Evolutionary conservation across 2,113 vertebrate species (phyloP), one percentile per base, ranked within the genome.

Genomic region (Apistogramma diplotaenia): DNA sequence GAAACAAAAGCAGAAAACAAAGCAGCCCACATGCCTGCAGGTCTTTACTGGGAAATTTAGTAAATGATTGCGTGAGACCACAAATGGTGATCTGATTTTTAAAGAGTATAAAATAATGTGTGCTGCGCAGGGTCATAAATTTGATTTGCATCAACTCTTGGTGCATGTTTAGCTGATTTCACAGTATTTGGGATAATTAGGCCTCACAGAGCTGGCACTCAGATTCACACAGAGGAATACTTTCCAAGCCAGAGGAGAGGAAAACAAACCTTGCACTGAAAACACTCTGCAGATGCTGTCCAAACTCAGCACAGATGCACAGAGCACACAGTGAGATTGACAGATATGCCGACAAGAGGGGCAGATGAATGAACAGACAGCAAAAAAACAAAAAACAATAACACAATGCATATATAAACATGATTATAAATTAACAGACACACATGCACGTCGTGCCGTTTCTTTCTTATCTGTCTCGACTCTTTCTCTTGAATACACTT

Each of bases 141-240:
- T 70, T 71, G 79, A 88, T 89, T 84, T 79, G 65, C 83, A 80
- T 82, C 83, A 57, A 62, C 78, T 82, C 21, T 58, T 3, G 29
- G 43, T 62, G 78, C 84, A 49, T 79, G 86, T 87, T 91, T 61
- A 88, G 87, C 85, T 90, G 89, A 91, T 91, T 90, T 91, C 78
- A 86, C 80, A 85, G 72, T 83, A 89, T 92, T 89, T 83, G 84
- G 84, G 85, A 85, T 92, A 85, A 92, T 92, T 84, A 85, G 78
- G 78, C 87, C 74, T 87, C 86, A 74, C 91, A 78, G 85, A 86
- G 76, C 65, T 57, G 90, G 61, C 88, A 76, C 75, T 86, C 79
- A 12, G 37, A 78, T 51, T 78, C 59, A 85, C 82, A 84, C 81
- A 74, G 85, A 89, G 75, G 78, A 81, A 87, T 84, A 57, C 76